Base-by-base conservation (phyloP, 2,797 vertebrate genomes). In the Phrynocephalus forsythii region DNA sequence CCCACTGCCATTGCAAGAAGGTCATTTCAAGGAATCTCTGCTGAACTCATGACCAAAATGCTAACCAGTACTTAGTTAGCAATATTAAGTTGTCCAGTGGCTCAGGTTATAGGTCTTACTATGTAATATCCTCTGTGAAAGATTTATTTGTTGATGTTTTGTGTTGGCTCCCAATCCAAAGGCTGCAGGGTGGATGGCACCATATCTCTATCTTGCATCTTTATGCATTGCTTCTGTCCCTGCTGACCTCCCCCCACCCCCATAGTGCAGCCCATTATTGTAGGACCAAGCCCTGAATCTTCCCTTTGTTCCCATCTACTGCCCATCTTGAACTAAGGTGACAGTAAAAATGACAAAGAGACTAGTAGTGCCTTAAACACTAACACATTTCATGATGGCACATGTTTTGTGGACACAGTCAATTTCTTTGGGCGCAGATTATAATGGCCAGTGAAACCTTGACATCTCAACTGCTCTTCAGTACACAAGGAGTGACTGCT, bases 21-120 rank as follows among this genome's bases (percentile, higher is more conserved):
- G 38, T 66, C 68, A 75, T 87, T 87, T 82, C 69, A 75, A 87
- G 56, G 69, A 63, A 16, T 38, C 56, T 63, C 3, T 38, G 33
- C 52, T 48, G 69, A 75, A 63, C 60, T 73, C 56, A 87, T 30
- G 16, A 26, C 79, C 79, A 76, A 76, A 30, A 87, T 67, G 20
- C 79, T 22, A 33, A 48, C 75, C 18, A 50, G 22, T 20, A 75
- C 10, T 67, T 82, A 71, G 71, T 67, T 82, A 71, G 71, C 66
- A 71, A 18, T 8, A 48, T 81, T 24, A 72, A 48, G 50, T 38
- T 72, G 33, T 16, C 69, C 30, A 28, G 30, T 56, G 30, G n/a
- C 50, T 86, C 77, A 11, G 38, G 33, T 44, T 66, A 75, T 60
- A 67, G 18, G 84, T 50, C 84, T 26, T 71, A 20, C 20, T 13